Percentiles rank a stretch among this genome's conserved stretches.
Evolutionary conservation across 1,140 invertebrate genomes (phyloP).

Genomic region (Drosophila albomicans): DNA sequence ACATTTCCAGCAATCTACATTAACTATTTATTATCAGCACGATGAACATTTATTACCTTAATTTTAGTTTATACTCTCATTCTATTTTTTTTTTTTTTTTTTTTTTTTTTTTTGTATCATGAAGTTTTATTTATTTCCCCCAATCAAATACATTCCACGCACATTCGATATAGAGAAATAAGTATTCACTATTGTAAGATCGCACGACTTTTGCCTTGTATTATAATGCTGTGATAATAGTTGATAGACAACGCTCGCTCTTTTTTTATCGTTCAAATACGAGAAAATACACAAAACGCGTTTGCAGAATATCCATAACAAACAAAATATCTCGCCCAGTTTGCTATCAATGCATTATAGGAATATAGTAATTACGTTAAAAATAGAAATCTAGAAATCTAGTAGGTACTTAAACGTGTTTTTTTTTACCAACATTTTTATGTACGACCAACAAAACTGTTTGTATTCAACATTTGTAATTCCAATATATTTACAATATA

Average conservation of each 20-base stretch:
- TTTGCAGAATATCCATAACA: conserved; percentile 14
- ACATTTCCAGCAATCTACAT: conserved; percentile 24
- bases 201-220: conserved; percentile 58
- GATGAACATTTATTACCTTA: background rate
- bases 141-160: conserved; percentile 28
- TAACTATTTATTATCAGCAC: conserved; percentile 42
- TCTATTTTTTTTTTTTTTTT: conserved; percentile 20
- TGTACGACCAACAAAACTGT: too few species aligned
- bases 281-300: conserved; percentile 13
- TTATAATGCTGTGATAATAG: conserved; percentile 77
- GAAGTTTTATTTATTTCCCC: conserved; percentile 67
- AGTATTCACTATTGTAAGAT: conserved; percentile 16
- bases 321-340: conserved; percentile 47
- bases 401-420: background rate
- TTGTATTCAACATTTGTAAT: too few species aligned
- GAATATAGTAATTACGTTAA: background rate
- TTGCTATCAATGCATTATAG: conserved; percentile 30
- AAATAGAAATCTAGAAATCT: background rate
- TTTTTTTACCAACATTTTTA: background rate
- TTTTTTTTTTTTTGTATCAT: conserved; percentile 17
- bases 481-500: too few species aligned
- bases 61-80: conserved; percentile 1
- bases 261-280: conserved; percentile 26
- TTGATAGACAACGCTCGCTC: conserved; percentile 40
- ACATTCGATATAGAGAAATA: conserved; percentile 50